Percentiles rank a stretch among this genome's conserved stretches.
These are phyloP conservation scores for Bambusicola thoracicus DNA, from an alignment of 2,113 vertebrate species.

Conservation along the genomic window DNA sequence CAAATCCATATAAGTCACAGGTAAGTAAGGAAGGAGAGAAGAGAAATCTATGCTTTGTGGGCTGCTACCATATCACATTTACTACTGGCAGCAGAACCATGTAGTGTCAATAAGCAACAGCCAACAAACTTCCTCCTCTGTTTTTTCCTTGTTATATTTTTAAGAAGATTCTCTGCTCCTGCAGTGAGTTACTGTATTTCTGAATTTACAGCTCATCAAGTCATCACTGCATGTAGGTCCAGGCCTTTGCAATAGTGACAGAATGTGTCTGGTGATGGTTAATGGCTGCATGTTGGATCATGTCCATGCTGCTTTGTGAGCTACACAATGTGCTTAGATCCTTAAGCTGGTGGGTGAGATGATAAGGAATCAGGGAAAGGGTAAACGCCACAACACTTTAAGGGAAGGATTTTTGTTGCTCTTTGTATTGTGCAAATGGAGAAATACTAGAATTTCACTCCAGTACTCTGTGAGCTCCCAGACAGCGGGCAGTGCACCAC, in stretches of 20 bases:
- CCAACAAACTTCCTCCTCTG: background rate
- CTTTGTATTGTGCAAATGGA: background rate
- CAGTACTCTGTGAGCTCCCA: background rate
- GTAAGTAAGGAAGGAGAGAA: background rate
- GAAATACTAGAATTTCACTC: accelerated
- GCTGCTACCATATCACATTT: background rate
- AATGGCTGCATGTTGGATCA: background rate
- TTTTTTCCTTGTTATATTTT: background rate
- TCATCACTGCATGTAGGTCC: accelerated
- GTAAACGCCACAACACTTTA: background rate
- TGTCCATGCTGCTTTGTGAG: background rate
- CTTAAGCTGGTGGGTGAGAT: background rate
- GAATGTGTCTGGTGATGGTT: background rate
- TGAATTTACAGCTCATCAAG: background rate
- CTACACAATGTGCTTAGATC: background rate
- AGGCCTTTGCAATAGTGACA: background rate
- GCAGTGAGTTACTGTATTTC: background rate
- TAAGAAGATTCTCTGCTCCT: background rate
- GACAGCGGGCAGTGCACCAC: accelerated
- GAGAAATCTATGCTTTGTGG: background rate
- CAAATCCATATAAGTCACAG: background rate
- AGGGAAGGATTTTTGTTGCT: background rate
- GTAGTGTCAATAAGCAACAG: background rate
- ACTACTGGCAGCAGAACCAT: background rate
- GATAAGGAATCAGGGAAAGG: background rate